phyloP scores from a whole-genome alignment of 2,888 invertebrate genomes.

The Agrochola macilenta region DNA sequence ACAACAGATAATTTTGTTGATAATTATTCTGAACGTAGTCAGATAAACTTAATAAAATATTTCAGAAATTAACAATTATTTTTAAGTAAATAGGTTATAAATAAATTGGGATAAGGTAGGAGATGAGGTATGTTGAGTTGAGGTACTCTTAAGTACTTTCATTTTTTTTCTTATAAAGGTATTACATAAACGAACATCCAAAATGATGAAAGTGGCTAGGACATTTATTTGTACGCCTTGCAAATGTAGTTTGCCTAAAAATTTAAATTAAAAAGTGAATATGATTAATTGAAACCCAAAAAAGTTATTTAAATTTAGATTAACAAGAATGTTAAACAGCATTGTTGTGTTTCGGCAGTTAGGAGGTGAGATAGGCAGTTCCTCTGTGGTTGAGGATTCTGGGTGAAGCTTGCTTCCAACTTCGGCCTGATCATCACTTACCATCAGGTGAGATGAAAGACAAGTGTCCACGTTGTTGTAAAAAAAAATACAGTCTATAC shows the following conservation, averaged over 20 bases:
- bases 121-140: background rate
- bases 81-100: conserved; percentile 4
- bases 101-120: too few relatives aligned
- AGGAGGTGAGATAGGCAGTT: too few relatives aligned
- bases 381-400: too few relatives aligned
- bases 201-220: background rate
- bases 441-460: too few relatives aligned
- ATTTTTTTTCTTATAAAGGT: background rate
- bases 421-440: too few relatives aligned
- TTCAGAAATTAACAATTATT: background rate
- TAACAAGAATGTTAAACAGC: too few relatives aligned
- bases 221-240: background rate
- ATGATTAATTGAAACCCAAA: background rate
- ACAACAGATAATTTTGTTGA: conserved; percentile 12
- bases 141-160: background rate
- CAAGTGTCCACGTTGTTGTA: too few relatives aligned
- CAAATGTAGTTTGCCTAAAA: background rate
- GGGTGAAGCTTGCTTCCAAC: too few relatives aligned
- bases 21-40: background rate
- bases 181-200: background rate
- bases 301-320: background rate
- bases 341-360: too few relatives aligned
- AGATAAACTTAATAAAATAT: background rate
- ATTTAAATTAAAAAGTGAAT: background rate
- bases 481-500: too few relatives aligned